Evolutionary conservation across 2,113 vertebrate genomes (phyloP), one percentile per base, ranked within the genome.

Genomic region (Triplophysa dalaica): DNA sequence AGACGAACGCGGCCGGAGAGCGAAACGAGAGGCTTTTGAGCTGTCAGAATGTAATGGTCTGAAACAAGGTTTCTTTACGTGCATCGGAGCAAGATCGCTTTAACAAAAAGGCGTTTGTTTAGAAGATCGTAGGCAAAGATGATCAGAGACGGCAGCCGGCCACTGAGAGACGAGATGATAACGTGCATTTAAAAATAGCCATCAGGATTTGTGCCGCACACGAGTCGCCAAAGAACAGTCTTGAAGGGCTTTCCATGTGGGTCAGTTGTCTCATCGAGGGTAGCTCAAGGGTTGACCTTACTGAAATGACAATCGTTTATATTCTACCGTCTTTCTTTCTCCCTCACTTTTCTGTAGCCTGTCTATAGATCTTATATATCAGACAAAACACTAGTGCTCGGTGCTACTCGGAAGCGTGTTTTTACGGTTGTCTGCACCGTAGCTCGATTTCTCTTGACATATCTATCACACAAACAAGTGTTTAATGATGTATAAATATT

Each of bases 231-330:
- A 29, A 50, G 45, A 50, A 58, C 62, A 68, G 75, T 69, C 75
- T 74, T 75, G 74, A 70, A 78, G 74, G 82, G 61, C 58, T 54
- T 50, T 60, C 64, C 78, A 80, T 77, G 80, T 72, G 79, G 82
- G 82, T 70, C 77, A 77, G 54, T 74, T 48, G 54, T 62, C 26
- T 29, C 33, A 12, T 21, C 8, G 33, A 11, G 41, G 58, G 69
- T 48, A 74, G 24, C 69, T 78, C n/a, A 19, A n/a, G 66, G 60
- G 29, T 26, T 52, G 60, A n/a, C 45, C 75, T 61, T 50, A 61
- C 41, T 70, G 72, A 69, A 69, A 68, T 6, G 2, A 21, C 17
- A 14, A 22, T 33, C 19, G 3, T 61, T 50, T 14, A 22, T 65
- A 54, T 52, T 77, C 17, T 19, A n/a, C 22, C 26, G 5, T 77